These are phyloP conservation scores for Phengaris alcon DNA, from an alignment of 2,888 invertebrate species.

Conservation along the genomic window DNA sequence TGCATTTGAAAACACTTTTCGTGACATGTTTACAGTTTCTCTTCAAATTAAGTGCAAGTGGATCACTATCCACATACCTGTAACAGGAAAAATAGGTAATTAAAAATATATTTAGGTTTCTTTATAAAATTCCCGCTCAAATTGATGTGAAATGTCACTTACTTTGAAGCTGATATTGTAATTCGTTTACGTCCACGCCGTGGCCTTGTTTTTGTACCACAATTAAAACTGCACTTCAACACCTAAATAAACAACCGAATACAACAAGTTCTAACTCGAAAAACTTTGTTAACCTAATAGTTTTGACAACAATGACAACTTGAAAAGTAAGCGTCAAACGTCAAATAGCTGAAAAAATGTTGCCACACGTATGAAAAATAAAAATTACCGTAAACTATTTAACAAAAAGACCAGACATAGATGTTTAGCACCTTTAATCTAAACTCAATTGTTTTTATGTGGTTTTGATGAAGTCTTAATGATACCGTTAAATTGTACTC, in stretches of 20 bases:
- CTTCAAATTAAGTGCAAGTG: too few relatives aligned
- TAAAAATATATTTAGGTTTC: not conserved
- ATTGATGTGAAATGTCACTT: not conserved
- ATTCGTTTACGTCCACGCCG: slow-evolving; percentile 1
- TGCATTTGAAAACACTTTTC: too few relatives aligned
- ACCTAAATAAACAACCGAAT: slow-evolving; percentile 1
- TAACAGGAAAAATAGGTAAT: not conserved
- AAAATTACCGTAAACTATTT: slow-evolving; percentile 22
- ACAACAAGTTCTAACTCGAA: slow-evolving; percentile 1
- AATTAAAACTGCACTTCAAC: not conserved
- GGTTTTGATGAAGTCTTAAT: slow-evolving; percentile 28
- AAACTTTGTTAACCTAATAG: not conserved
- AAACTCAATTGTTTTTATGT: slow-evolving; percentile 27
- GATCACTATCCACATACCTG: too few relatives aligned
- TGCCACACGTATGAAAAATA: too few relatives aligned
- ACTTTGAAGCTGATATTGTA: not conserved
- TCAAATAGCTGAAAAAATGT: too few relatives aligned
- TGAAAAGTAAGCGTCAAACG: not conserved
- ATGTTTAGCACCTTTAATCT: slow-evolving; percentile 25
- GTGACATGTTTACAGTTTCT: too few relatives aligned
- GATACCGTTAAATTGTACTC: slow-evolving; percentile 31
- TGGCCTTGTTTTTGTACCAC: slow-evolving; percentile 1
- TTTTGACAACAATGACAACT: not conserved
- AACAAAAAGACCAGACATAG: slow-evolving; percentile 24
- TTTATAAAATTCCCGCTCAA: slow-evolving; percentile 1